These are phyloP conservation scores for Tineola bisselliella DNA, from an alignment of 2,888 invertebrate species.

Conservation along the genomic window DNA sequence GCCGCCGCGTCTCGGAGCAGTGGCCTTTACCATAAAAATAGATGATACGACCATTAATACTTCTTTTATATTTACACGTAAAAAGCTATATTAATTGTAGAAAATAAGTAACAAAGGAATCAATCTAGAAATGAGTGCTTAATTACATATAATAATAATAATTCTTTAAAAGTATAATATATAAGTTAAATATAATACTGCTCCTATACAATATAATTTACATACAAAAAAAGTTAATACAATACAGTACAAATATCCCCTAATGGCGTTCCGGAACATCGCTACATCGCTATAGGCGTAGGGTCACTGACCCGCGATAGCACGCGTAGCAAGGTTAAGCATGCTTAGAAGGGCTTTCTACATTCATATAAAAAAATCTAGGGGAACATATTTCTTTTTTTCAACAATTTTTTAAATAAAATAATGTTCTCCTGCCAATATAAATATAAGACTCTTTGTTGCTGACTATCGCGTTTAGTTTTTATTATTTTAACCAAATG, in stretches of 20 bases:
- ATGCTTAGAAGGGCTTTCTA: background rate
- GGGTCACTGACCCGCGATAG: background rate
- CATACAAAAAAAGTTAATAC: background rate
- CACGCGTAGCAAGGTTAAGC: background rate
- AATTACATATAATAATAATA: too few species aligned
- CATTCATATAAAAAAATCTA: background rate
- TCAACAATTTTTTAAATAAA: too few species aligned
- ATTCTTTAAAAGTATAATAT: too few species aligned
- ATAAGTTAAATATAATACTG: too few species aligned
- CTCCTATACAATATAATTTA: too few species aligned
- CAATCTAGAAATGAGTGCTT: too few species aligned
- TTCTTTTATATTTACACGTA: background rate
- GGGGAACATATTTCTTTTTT: background rate
- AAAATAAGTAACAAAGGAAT: too few species aligned
- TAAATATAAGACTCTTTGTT: too few species aligned
- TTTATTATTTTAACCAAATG: too few species aligned
- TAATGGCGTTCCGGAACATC: background rate
- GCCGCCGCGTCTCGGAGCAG: background rate
- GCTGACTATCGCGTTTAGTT: too few species aligned
- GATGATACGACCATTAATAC: background rate
- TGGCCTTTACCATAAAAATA: conserved; percentile 5
- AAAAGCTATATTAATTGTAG: too few species aligned
- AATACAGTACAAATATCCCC: background rate
- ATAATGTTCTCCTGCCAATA: too few species aligned
- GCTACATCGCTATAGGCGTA: background rate